Conservation (phyloP, 2,113 vertebrate genomes). For the Bungarus multicinctus region DNA sequence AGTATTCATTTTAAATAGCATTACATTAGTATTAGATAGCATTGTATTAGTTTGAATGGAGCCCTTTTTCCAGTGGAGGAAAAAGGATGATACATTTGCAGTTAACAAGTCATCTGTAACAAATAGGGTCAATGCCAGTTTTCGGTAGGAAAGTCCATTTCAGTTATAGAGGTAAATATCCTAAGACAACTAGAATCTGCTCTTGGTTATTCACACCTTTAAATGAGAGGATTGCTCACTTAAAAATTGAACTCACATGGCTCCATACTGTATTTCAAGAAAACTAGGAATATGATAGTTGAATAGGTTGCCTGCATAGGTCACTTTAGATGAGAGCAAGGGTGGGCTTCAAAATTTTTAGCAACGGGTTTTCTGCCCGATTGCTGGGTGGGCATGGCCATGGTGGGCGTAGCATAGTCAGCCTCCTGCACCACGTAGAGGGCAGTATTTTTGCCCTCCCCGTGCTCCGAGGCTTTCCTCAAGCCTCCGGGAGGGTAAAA, state of each 20-base stretch:
- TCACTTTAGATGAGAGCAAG: conserved; percentile 4
- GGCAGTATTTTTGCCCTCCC: too few relatives aligned
- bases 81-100: neutral
- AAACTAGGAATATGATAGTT: neutral
- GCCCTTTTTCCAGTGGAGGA: neutral
- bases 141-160: neutral
- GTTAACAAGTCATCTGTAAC: neutral
- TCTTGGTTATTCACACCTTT: neutral
- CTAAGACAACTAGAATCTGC: neutral
- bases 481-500: too few relatives aligned
- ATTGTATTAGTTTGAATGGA: neutral
- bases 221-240: neutral
- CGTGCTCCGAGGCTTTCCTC: too few relatives aligned
- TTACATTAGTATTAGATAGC: neutral
- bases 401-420: too few relatives aligned
- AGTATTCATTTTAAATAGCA: neutral
- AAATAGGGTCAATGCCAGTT: neutral
- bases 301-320: neutral
- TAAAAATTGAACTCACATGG: neutral
- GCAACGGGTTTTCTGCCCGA: too few relatives aligned
- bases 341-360: too few relatives aligned
- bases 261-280: neutral
- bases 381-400: too few relatives aligned
- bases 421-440: too few relatives aligned
- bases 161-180: neutral